Evolutionary conservation across 2,113 vertebrate species (phyloP), one percentile per base, ranked within the genome.

Genomic region (Cinclus mexicanus): DNA sequence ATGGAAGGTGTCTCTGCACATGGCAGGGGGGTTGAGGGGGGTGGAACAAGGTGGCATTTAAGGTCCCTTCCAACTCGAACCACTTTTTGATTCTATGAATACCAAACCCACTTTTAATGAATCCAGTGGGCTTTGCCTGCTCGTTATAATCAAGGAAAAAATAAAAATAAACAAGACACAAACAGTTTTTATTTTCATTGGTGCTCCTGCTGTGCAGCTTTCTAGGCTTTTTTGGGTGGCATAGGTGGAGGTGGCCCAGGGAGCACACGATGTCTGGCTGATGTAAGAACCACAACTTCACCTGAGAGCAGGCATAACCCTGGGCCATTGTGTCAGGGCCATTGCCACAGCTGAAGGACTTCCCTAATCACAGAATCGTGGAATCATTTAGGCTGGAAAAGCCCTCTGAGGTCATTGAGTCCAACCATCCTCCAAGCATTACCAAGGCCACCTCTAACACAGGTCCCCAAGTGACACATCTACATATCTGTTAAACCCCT

Each of bases 201-300:
- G 23, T 60, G 49, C 5, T 56, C 12, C 67, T 60, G 63, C 53
- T 72, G 33, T 42, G 37, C 33, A 26, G n/a, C 5, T 57, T 64
- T 84, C 11, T n/a, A 8, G 41, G 37, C 16, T 16, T 28, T 52
- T 83, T 44, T 71, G n/a, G 9, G 26, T 37, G 47, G 65, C 16
- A 53, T 80, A 18, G 12, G 29, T 72, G 59, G 1, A 12, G 13
- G 52, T 37, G 20, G 14, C 28, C 25, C 2, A 7, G 11, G 55
- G n/a, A 37, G 28, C 2, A 3, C 1, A 2, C 20, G 26, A 20
- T 26, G 24, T 21, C 17, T 2, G 3, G 10, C 67, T 79, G 65
- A 37, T 39, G 9, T 24, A 0, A 47, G 37, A 31, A 63, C 21
- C 63, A 26, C 1, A 4, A 18, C 17, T 4, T 59, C 37, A 6